A percentile compares a stretch with the other conserved stretches of the same genome.
These are phyloP conservation scores for Poeciliopsis turrubarensis DNA, from an alignment of 2,113 vertebrate genomes.

Conservation along the genomic window DNA sequence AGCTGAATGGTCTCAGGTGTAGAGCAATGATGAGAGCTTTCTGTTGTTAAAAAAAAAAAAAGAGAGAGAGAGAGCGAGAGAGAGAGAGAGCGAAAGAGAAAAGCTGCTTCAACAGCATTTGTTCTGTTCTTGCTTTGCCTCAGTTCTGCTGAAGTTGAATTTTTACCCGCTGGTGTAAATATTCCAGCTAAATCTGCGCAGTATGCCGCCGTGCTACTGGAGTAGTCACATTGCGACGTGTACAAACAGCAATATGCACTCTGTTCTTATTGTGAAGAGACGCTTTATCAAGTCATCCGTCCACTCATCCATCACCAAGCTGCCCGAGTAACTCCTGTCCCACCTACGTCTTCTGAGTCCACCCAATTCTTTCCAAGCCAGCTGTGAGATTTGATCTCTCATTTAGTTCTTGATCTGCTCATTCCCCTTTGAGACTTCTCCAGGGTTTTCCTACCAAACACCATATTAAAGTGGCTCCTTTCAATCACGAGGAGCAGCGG, in stretches of 20 bases:
- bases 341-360: neutral
- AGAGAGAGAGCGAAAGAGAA: neutral
- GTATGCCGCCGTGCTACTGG: neutral
- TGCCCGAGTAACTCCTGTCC: neutral
- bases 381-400: too few species aligned
- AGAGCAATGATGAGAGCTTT: constrained; percentile 26
- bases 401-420: too few species aligned
- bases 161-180: neutral
- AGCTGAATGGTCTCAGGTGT: constrained; percentile 23
- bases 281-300: neutral
- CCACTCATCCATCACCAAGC: neutral
- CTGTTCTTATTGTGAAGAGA: neutral
- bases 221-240: neutral
- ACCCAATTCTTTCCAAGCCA: too few species aligned
- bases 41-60: constrained; percentile 5
- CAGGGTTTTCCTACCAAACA: too few species aligned
- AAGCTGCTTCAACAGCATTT: constrained; percentile 31
- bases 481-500: too few species aligned
- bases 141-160: constrained; percentile 3
- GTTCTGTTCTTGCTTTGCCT: constrained; percentile 27
- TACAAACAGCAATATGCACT: neutral
- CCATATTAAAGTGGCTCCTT: too few species aligned
- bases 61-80: neutral
- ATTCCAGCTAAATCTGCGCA: neutral
- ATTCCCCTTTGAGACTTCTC: too few species aligned